Conservation (phyloP, 1,140 invertebrate genomes). For the Dinoponera quadriceps region DNA sequence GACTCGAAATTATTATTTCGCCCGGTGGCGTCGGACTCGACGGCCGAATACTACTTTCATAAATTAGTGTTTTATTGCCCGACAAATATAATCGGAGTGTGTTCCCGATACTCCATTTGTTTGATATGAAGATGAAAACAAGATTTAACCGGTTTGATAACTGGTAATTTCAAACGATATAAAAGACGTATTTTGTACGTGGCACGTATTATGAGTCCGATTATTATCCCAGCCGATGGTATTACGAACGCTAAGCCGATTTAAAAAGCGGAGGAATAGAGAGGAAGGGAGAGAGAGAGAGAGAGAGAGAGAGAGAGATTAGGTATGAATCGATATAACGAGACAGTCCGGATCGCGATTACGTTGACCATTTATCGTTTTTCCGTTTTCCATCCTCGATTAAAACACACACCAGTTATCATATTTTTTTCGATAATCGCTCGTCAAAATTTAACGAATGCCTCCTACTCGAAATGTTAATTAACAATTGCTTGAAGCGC, state of each 20-base stretch:
- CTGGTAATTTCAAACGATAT: neutral
- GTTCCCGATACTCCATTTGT: neutral
- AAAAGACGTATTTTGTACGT: neutral
- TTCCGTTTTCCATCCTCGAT: neutral
- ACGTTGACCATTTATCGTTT: constrained; percentile 8
- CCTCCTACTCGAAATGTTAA: neutral
- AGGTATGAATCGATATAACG: constrained; percentile 17
- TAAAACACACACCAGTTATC: neutral
- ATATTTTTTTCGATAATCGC: neutral
- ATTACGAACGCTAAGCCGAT: constrained; percentile 28
- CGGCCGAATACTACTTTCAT: neutral
- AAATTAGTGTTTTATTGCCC: constrained; percentile 18
- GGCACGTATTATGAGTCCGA: neutral
- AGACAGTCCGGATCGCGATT: neutral
- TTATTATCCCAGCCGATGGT: constrained; percentile 14
- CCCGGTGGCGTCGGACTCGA: neutral
- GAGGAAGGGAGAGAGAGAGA: neutral
- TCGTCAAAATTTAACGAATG: neutral
- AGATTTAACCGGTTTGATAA: constrained; percentile 6
- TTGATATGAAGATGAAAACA: constrained; percentile 18
- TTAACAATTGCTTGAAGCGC: neutral
- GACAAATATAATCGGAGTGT: constrained; percentile 1
- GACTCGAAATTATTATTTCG: constrained; percentile 24
- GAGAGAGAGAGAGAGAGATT: neutral
- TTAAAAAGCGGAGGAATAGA: neutral